Evolutionary conservation across 2,113 vertebrate genomes (phyloP).

Genomic region (Scopus umbretta): DNA sequence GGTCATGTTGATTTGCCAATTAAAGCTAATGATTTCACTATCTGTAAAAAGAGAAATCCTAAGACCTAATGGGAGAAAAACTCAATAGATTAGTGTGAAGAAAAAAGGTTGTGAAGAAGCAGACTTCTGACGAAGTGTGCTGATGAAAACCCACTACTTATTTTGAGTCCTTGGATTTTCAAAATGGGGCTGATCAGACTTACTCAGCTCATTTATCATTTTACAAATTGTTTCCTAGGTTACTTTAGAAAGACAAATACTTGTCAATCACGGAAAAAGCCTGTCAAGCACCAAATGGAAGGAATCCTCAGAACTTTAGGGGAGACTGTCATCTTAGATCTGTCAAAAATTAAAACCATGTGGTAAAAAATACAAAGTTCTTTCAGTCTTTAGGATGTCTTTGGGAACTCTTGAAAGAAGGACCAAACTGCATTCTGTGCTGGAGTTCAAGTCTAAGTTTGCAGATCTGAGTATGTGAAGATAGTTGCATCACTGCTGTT

Average conservation of each 20-base stretch:
- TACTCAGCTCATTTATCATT: background rate
- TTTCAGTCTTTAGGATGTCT: background rate
- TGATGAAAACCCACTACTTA: rapidly evolving
- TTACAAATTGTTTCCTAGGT: background rate
- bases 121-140: background rate
- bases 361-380: background rate
- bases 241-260: background rate
- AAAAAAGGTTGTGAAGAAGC: background rate
- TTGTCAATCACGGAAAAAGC: background rate
- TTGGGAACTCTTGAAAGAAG: background rate
- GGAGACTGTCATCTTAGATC: background rate
- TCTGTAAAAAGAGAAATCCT: background rate
- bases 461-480: background rate
- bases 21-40: background rate
- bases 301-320: background rate
- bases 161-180: background rate
- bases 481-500: background rate
- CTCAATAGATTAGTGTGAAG: background rate
- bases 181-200: background rate
- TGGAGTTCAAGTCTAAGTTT: background rate
- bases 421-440: background rate
- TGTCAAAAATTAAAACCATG: background rate
- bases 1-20: background rate
- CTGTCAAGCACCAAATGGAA: background rate
- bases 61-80: background rate